These are phyloP conservation scores for Antheraea mylitta DNA, from an alignment of 1,140 invertebrate species.

Conservation along the genomic window DNA sequence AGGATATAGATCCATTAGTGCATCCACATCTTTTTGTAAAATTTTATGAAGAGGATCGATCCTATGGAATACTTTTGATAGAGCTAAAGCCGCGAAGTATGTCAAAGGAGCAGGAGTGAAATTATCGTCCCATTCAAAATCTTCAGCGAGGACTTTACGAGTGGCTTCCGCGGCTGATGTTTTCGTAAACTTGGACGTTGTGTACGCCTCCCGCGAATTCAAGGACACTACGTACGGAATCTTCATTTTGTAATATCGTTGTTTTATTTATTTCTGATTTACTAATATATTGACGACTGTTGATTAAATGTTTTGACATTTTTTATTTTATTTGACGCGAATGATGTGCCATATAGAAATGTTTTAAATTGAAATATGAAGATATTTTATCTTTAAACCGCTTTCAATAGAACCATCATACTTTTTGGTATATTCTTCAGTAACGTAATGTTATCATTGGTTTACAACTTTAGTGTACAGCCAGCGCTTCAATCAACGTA, in stretches of 20 bases:
- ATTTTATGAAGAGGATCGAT: conserved; percentile 60
- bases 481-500: too few relatives aligned
- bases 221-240: conserved; percentile 58
- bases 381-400: too few relatives aligned
- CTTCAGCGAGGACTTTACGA: conserved; percentile 57
- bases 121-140: conserved; percentile 69
- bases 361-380: neutral
- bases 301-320: conserved; percentile 1
- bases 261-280: neutral
- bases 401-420: too few relatives aligned
- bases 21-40: conserved; percentile 65
- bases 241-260: conserved; percentile 40
- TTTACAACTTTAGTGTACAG: too few relatives aligned
- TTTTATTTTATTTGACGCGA: neutral
- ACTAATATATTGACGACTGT: neutral
- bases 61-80: conserved; percentile 59
- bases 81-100: conserved; percentile 45
- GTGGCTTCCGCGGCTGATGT: conserved; percentile 41
- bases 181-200: conserved; percentile 43
- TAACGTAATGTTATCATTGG: too few relatives aligned
- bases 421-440: too few relatives aligned
- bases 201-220: conserved; percentile 53
- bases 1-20: conserved; percentile 68
- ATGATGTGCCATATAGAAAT: neutral
- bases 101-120: conserved; percentile 61